These are phyloP conservation scores for Drosophila azteca DNA, from an alignment of 1,140 invertebrate genomes.

Conservation along the genomic window DNA sequence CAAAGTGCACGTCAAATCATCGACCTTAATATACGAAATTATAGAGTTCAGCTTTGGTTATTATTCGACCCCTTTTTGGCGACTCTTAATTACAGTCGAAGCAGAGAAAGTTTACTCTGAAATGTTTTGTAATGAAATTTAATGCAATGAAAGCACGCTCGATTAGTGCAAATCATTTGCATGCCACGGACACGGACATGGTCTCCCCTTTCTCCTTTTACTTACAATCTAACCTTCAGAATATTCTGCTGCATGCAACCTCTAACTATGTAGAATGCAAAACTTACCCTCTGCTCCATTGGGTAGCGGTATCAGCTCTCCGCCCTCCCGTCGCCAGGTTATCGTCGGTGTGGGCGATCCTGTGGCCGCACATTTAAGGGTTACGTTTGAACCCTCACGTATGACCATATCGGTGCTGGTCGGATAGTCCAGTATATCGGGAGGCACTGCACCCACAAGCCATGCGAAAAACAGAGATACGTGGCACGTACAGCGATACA, in stretches of 20 bases:
- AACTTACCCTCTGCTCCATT: slow-evolving; percentile 86
- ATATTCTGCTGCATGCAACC: too few species aligned
- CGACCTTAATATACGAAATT: slow-evolving; percentile 35
- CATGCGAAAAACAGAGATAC: neutral
- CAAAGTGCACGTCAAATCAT: slow-evolving; percentile 20
- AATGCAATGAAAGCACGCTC: slow-evolving; percentile 56
- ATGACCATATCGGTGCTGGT: slow-evolving; percentile 95
- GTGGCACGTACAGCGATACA: slow-evolving; percentile 38
- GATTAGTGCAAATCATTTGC: slow-evolving; percentile 47
- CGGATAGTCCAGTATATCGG: slow-evolving; percentile 92
- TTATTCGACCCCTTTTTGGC: slow-evolving; percentile 19
- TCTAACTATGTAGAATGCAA: too few species aligned
- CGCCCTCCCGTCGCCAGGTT: slow-evolving; percentile 92
- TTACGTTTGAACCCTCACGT: slow-evolving; percentile 93
- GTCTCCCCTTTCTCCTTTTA: neutral
- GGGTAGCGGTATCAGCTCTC: slow-evolving; percentile 87
- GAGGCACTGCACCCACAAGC: slow-evolving; percentile 88
- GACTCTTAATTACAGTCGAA: slow-evolving; percentile 35
- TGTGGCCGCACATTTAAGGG: slow-evolving; percentile 90
- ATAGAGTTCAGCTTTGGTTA: slow-evolving; percentile 17
- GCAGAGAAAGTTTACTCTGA: slow-evolving; percentile 39
- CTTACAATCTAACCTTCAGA: neutral
- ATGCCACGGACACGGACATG: slow-evolving; percentile 8
- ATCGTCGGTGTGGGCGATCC: slow-evolving; percentile 92
- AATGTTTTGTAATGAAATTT: slow-evolving; percentile 53